phyloP scores from a whole-genome alignment of 2,113 vertebrate genomes.

The Ahaetulla prasina region DNA sequence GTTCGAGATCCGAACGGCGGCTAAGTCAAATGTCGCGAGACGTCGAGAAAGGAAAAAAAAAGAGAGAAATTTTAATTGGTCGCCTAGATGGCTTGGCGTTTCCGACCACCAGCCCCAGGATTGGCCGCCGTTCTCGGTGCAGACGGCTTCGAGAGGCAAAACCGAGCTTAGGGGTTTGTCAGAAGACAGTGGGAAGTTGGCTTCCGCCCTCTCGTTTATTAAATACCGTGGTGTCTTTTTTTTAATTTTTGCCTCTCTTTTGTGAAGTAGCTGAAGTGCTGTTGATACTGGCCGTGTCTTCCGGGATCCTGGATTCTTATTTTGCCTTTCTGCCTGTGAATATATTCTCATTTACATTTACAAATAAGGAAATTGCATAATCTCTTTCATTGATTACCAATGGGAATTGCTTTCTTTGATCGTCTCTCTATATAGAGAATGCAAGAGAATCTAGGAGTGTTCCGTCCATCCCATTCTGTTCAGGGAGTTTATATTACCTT shows the following conservation, averaged over 20 bases:
- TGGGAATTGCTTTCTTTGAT: neutral
- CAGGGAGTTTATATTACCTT: neutral
- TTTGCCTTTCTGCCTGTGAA: neutral
- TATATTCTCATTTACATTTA: neutral
- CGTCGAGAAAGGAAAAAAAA: rapidly evolving
- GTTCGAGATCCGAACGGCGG: rapidly evolving
- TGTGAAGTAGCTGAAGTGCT: neutral
- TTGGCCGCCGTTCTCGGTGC: neutral
- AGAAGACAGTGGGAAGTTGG: neutral
- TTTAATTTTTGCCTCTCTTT: neutral
- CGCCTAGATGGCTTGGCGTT: rapidly evolving
- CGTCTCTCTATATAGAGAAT: neutral
- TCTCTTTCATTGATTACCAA: neutral
- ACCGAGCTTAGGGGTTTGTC: rapidly evolving
- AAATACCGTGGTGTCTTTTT: neutral
- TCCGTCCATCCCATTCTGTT: neutral
- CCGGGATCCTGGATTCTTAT: neutral
- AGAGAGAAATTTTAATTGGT: neutral
- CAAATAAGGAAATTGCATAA: neutral
- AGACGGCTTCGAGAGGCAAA: neutral
- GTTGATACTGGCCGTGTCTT: neutral
- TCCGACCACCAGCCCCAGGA: neutral
- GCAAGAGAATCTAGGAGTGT: neutral
- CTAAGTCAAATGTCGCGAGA: neutral
- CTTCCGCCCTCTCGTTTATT: neutral